Conservation (phyloP, 2,797 vertebrate genomes). For the Darevskia nairensis region DNA sequence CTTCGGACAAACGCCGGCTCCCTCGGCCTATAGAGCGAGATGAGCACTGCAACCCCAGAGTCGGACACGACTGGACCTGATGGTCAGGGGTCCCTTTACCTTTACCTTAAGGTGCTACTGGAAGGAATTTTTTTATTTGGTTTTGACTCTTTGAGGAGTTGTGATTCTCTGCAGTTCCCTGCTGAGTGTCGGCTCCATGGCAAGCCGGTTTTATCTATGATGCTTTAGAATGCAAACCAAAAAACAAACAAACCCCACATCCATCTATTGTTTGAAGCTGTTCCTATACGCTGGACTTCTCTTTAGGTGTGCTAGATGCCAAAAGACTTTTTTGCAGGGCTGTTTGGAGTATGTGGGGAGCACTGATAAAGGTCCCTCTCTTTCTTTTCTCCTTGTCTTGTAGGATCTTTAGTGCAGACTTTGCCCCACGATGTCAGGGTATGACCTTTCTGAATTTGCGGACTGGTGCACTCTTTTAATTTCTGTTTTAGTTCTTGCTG, state of each 20-base stretch:
- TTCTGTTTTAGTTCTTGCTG: slow-evolving; percentile 81
- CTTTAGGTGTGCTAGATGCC: slow-evolving; percentile 40
- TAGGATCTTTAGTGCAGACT: slow-evolving; percentile 67
- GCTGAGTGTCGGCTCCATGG: neutral
- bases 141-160: neutral
- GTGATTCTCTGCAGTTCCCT: neutral
- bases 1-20: no score
- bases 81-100: no score
- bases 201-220: neutral
- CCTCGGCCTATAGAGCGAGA: no score
- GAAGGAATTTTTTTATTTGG: no score
- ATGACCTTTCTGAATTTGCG: slow-evolving; percentile 59
- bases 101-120: no score
- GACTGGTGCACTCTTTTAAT: slow-evolving; percentile 79
- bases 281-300: slow-evolving; percentile 24
- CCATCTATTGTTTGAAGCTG: slow-evolving; percentile 6
- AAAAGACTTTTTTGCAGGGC: slow-evolving; percentile 19
- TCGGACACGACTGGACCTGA: no score
- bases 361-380: slow-evolving; percentile 71
- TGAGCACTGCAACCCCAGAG: no score
- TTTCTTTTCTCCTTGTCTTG: slow-evolving; percentile 54
- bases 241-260: neutral
- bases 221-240: neutral
- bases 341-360: slow-evolving; percentile 42
- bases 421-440: slow-evolving; percentile 67